Evolutionary conservation across 2,888 invertebrate species (phyloP).

Genomic region (Amiota communis): DNA sequence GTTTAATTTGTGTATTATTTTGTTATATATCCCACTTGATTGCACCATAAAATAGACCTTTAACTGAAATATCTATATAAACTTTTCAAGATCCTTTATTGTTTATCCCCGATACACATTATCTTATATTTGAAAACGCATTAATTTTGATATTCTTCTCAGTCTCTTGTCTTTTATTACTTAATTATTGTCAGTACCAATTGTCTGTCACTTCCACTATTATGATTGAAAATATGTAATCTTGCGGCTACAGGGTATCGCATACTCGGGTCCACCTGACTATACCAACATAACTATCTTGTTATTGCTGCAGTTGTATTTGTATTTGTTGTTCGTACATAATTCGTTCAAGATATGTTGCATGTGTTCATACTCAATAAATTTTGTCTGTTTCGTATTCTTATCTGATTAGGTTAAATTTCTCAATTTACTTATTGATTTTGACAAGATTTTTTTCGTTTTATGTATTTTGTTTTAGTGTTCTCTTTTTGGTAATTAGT

Average conservation of each 20-base stretch:
- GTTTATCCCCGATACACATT: no score
- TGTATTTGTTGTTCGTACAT: not conserved
- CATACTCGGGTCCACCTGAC: not conserved
- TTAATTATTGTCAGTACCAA: no score
- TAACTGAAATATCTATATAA: no score
- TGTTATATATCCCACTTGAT: no score
- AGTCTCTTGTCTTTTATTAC: no score
- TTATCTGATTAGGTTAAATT: constrained; percentile 66
- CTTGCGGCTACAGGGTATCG: no score
- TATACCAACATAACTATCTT: not conserved
- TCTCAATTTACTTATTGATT: constrained; percentile 62
- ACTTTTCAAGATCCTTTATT: no score
- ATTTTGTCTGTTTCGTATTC: constrained; percentile 47
- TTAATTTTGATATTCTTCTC: no score
- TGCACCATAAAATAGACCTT: no score
- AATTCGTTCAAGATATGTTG: constrained; percentile 48
- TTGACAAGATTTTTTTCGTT: constrained; percentile 21
- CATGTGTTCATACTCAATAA: constrained; percentile 68
- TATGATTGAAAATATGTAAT: no score
- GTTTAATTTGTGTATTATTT: not conserved
- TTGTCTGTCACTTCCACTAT: no score
- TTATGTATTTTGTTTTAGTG: constrained; percentile 17
- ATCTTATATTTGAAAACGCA: no score
- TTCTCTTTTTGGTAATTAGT: constrained; percentile 39
- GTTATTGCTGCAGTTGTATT: not conserved